A percentile compares a stretch with the other conserved stretches of the same genome.
Conservation (phyloP, 2,113 vertebrate genomes). For the Zosterops pallidus region DNA sequence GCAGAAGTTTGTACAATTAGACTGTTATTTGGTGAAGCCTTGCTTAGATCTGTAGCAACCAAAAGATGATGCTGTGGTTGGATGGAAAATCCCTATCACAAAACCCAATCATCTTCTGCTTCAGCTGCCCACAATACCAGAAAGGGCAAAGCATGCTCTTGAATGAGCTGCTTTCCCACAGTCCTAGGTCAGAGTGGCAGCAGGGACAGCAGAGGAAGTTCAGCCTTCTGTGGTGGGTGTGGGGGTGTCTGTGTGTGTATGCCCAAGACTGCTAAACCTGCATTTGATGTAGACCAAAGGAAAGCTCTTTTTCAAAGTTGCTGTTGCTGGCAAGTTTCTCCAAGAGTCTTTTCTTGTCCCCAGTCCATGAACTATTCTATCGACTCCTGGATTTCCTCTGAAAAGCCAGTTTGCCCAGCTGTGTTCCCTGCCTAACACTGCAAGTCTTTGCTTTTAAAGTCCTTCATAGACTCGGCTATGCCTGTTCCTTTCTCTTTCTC, state of each 20-base stretch:
- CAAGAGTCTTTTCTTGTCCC: neutral
- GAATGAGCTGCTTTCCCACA: neutral
- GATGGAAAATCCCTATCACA: neutral
- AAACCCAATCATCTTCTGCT: neutral
- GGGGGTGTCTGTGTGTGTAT: accelerated
- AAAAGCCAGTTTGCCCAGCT: neutral
- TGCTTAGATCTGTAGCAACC: neutral
- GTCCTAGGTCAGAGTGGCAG: neutral
- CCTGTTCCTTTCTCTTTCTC: neutral
- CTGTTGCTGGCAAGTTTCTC: neutral
- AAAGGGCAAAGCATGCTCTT: neutral
- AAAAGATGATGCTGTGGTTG: neutral
- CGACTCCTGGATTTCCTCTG: neutral
- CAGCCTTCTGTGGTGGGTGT: neutral
- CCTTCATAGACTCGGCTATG: neutral
- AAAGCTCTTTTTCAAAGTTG: neutral
- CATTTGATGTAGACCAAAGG: neutral
- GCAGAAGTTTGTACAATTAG: neutral
- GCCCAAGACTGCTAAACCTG: accelerated
- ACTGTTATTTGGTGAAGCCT: neutral
- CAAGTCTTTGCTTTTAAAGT: neutral
- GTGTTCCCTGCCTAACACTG: neutral
- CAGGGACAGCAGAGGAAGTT: neutral
- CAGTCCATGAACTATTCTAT: neutral
- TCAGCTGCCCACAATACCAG: neutral